Base-by-base conservation (phyloP, 2,113 vertebrate genomes). In the Paedocypris sp. region DNA sequence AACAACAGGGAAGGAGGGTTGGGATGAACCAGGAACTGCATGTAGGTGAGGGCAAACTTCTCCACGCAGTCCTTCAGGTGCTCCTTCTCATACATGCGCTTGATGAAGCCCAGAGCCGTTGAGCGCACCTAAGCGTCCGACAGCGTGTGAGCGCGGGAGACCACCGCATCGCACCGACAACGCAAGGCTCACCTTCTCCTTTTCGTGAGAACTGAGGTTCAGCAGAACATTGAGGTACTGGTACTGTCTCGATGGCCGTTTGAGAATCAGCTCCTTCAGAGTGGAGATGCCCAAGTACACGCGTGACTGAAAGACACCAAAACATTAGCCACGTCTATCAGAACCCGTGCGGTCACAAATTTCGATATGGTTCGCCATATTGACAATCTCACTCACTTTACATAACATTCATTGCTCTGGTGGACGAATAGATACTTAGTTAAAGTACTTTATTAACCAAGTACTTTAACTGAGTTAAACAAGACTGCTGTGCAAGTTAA, bases 221-320 rank as follows among this genome's bases (percentile, higher is more conserved):
- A 97, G 79, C 3, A 97, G 85, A 0, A 96, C 90, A 0, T 96
- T 92, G 32, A 97, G 86, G 35, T 94, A 96, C 80, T 96, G 93
- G 70, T 95, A 93, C 83, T 97, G 91, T 46, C 90, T 82, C 0
- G 89, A 90, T 0, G 93, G 93, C 0, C 93, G 83, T 61, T 91
- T 94, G 71, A 92, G 71, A 64, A 96, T 93, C n/a, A 97, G 86
- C 74, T 96, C 93, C 6, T 91, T 86, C 23, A 97, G 79, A 0
- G 92, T 95, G 1, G 92, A 90, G 89, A 97, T 97, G 25, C 93
- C 93, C 69, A 96, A 71, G 71, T 92, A 93, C 16, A 92, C 89
- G 2, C 91, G 90, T 6, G 93, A 92, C 93, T 97, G 76, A 1
- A 31, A 73, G 16, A 45, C 23, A 20, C n/a, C 19, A 1, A n/a